Conservation (phyloP, 2,888 invertebrate genomes). For the Netelia virgata region DNA sequence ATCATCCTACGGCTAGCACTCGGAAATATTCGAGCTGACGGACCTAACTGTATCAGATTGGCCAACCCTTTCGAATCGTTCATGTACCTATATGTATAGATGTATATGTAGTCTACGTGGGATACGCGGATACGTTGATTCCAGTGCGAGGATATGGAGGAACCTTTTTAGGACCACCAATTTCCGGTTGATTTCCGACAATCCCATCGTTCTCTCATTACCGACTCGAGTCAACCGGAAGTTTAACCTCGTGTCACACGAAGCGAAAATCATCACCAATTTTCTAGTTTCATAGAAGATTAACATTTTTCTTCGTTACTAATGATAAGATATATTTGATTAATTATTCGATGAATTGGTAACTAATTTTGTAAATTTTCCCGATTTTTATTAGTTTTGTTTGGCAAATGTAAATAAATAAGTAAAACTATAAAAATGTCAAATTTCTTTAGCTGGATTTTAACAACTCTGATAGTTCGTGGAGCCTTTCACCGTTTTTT, state of each 20-base stretch:
- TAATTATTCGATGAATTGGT: not conserved
- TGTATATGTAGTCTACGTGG: constrained; percentile 9
- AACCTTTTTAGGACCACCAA: constrained; percentile 70
- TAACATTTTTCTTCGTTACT: not conserved
- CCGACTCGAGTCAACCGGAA: constrained; percentile 9
- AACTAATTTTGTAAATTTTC: not conserved
- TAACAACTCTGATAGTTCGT: not conserved
- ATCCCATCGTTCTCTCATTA: constrained; percentile 33
- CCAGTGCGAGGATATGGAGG: constrained; percentile 66
- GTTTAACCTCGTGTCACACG: constrained; percentile 6
- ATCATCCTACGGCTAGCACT: constrained; percentile 69
- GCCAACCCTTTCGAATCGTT: constrained; percentile 80
- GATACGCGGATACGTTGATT: constrained; percentile 41
- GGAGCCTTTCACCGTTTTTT: constrained; percentile 5
- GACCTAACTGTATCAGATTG: constrained; percentile 80
- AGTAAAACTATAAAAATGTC: not conserved
- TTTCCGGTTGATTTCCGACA: constrained; percentile 69
- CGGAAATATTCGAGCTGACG: constrained; percentile 68
- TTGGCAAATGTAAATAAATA: not conserved
- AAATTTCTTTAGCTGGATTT: not conserved
- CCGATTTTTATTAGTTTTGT: not conserved
- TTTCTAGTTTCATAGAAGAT: not conserved
- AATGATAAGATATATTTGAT: not conserved
- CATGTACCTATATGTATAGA: constrained; percentile 12
- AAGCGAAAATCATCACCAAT: not conserved